phyloP scores from a whole-genome alignment of 2,888 invertebrate genomes.

The Gortyna flavago region DNA sequence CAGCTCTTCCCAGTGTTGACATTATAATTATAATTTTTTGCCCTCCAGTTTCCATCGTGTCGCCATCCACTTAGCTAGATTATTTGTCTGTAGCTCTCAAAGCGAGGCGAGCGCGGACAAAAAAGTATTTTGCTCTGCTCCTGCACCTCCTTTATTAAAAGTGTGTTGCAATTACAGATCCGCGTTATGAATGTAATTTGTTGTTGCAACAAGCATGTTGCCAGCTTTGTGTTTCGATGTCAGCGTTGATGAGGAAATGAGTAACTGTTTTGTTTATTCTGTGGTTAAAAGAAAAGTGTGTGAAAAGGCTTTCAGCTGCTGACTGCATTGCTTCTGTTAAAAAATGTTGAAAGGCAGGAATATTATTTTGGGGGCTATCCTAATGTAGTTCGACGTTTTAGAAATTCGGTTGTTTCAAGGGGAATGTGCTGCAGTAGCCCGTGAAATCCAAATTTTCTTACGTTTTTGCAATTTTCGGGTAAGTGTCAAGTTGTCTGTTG shows the following conservation, averaged over 20 bases:
- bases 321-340: not conserved
- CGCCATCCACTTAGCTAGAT: constrained; percentile 45
- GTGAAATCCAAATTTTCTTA: too few relatives aligned
- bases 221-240: not conserved
- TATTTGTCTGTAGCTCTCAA: constrained; percentile 47
- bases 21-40: constrained; percentile 26
- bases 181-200: constrained; percentile 17
- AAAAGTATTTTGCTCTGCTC: constrained; percentile 2
- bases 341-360: not conserved
- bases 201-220: not conserved
- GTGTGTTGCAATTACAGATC: constrained; percentile 21
- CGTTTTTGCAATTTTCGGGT: too few relatives aligned
- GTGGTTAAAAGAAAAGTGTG: not conserved
- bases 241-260: constrained; percentile 8
- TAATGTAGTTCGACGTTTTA: not conserved
- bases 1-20: not conserved
- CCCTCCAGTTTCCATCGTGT: constrained; percentile 3
- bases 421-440: too few relatives aligned
- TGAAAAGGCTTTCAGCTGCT: too few relatives aligned
- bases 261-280: not conserved
- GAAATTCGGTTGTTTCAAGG: not conserved
- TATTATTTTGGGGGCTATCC: not conserved
- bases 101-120: constrained; percentile 17
- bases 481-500: too few relatives aligned
- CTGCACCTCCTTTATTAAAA: constrained; percentile 10